Percentiles rank a stretch among this genome's conserved stretches.
Conservation (phyloP, 2,113 vertebrate genomes). For the Epinephelus cyanopodus region DNA sequence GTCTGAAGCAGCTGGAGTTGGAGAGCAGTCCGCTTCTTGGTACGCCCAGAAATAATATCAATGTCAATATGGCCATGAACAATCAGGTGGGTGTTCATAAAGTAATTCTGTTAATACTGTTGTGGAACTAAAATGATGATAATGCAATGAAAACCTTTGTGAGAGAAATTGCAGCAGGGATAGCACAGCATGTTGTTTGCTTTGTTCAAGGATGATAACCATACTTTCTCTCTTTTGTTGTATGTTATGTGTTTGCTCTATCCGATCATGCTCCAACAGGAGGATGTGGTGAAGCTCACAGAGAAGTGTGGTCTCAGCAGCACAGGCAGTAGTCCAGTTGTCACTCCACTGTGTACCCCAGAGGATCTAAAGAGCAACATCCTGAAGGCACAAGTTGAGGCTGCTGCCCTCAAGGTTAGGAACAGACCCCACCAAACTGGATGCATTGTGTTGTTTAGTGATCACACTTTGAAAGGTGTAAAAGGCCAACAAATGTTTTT, state of each 20-base stretch:
- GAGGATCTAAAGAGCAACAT: slow-evolving; percentile 96
- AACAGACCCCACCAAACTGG: background rate
- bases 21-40: slow-evolving; percentile 67
- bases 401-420: slow-evolving; percentile 88
- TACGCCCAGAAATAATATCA: slow-evolving; percentile 78
- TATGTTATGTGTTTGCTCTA: background rate
- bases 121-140: too few species aligned
- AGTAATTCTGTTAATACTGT: background rate
- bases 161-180: background rate
- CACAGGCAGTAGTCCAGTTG: slow-evolving; percentile 83
- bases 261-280: slow-evolving; percentile 75
- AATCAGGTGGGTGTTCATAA: slow-evolving; percentile 86
- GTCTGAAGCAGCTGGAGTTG: slow-evolving; percentile 89
- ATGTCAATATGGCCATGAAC: slow-evolving; percentile 89
- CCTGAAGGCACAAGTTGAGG: slow-evolving; percentile 93
- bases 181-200: background rate
- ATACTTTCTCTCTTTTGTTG: too few species aligned
- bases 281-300: slow-evolving; percentile 90
- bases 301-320: slow-evolving; percentile 92
- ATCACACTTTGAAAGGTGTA: background rate
- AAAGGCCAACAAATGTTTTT: background rate
- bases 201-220: background rate
- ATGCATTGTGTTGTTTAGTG: background rate
- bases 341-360: slow-evolving; percentile 80
- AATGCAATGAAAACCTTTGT: background rate